Conservation (phyloP, 2,797 vertebrate species). For the Paedocypris micromegethes region DNA sequence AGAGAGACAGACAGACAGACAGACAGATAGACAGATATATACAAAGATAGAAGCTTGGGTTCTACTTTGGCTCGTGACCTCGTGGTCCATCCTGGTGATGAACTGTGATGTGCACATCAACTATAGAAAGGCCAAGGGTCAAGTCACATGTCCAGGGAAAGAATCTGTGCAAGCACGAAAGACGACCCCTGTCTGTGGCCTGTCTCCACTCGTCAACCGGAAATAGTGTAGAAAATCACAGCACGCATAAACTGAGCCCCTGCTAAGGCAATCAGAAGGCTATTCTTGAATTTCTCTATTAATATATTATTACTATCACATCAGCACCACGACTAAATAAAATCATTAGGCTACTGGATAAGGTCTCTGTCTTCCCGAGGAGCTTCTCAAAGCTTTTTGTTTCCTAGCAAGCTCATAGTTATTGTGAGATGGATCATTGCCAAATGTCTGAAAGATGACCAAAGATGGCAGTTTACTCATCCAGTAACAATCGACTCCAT, state of each 20-base stretch:
- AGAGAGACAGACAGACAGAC: background rate
- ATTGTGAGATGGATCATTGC: background rate
- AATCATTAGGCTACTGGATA: slow-evolving; percentile 45
- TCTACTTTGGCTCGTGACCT: slow-evolving; percentile 46
- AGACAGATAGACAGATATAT: slow-evolving; percentile 7
- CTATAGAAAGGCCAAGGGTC: slow-evolving; percentile 59
- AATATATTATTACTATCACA: slow-evolving; percentile 47
- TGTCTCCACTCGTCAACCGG: slow-evolving; percentile 52
- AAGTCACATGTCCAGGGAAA: slow-evolving; percentile 57
- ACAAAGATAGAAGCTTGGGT: slow-evolving; percentile 16
- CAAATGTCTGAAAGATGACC: too few relatives aligned
- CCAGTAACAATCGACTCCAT: too few relatives aligned
- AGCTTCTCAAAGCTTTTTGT: slow-evolving; percentile 18
- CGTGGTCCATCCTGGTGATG: slow-evolving; percentile 48
- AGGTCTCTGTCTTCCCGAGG: slow-evolving; percentile 17
- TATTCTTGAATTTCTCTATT: slow-evolving; percentile 41
- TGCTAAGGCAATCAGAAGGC: slow-evolving; percentile 48
- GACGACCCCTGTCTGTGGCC: slow-evolving; percentile 59
- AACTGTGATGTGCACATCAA: slow-evolving; percentile 58
- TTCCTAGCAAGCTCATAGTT: background rate
- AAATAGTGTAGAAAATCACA: slow-evolving; percentile 63
- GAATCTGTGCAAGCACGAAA: slow-evolving; percentile 65
- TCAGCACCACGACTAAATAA: slow-evolving; percentile 43
- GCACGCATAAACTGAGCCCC: slow-evolving; percentile 50
- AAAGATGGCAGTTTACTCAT: too few relatives aligned